phyloP scores from a whole-genome alignment of 2,113 vertebrate species.

The Hydrochoerus hydrochaeris region DNA sequence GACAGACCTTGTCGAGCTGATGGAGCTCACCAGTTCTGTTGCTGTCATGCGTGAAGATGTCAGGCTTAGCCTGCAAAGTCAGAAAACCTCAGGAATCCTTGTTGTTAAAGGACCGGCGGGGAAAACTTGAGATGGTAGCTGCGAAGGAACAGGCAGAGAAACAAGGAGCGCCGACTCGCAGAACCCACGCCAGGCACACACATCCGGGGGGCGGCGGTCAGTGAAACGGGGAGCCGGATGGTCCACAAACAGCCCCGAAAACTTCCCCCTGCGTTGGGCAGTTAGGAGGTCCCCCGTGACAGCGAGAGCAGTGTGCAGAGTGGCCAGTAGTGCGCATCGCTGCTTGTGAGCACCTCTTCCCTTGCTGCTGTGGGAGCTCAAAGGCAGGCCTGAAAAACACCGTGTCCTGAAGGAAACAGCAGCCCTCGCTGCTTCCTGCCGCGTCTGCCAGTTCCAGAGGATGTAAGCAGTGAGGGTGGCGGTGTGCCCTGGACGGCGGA shows the following conservation, averaged over 20 bases:
- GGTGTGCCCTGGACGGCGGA: neutral
- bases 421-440: constrained; percentile 42
- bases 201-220: neutral
- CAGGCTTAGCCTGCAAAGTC: neutral
- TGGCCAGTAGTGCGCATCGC: neutral
- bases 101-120: neutral
- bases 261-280: neutral
- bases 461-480: neutral
- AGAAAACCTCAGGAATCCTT: neutral
- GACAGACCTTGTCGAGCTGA: neutral
- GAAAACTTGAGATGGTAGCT: neutral
- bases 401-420: constrained; percentile 56
- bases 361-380: neutral
- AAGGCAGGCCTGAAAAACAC: constrained; percentile 28
- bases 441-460: neutral
- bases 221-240: neutral
- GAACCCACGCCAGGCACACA: neutral
- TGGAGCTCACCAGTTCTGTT: neutral
- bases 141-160: neutral
- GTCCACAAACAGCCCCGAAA: neutral
- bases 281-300: neutral
- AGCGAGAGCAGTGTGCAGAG: neutral
- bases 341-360: neutral
- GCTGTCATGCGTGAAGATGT: neutral
- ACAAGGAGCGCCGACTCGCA: neutral